A percentile compares a stretch with the other conserved stretches of the same genome.
Evolutionary conservation across 2,888 invertebrate species (phyloP).

Genomic region (Thysanoteuthis rhombus): DNA sequence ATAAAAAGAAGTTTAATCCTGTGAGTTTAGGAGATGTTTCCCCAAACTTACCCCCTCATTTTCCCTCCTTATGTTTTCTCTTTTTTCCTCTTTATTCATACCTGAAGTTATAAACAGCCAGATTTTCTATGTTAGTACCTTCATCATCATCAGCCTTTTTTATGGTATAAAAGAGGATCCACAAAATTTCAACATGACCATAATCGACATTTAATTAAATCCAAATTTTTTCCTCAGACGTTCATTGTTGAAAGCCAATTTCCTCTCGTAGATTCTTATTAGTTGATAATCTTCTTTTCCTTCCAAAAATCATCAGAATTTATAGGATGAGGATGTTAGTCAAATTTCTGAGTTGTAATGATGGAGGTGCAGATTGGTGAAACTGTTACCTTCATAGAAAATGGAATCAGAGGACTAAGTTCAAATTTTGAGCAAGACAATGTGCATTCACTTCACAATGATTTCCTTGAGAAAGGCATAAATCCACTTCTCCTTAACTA

Average conservation of each 20-base stretch:
- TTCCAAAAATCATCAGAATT: not conserved
- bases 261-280: not conserved
- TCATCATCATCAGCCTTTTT: not conserved
- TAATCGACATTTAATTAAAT: not conserved
- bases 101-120: not conserved
- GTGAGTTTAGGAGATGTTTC: not conserved
- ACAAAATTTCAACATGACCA: not conserved
- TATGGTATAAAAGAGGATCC: not conserved
- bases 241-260: not conserved
- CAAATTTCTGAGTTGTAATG: not conserved
- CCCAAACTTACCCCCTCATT: not conserved
- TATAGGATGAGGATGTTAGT: not conserved
- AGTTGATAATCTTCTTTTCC: not conserved
- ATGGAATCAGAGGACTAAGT: too few species aligned
- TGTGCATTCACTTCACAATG: too few species aligned
- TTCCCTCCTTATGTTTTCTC: not conserved
- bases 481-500: too few species aligned
- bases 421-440: too few species aligned
- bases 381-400: too few species aligned
- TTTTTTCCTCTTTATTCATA: too few species aligned
- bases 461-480: too few species aligned
- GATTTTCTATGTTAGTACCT: not conserved
- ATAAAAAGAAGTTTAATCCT: not conserved
- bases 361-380: too few species aligned
- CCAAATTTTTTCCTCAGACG: not conserved